Conservation (phyloP, 2,888 invertebrate genomes). For the Cancer borealis region DNA sequence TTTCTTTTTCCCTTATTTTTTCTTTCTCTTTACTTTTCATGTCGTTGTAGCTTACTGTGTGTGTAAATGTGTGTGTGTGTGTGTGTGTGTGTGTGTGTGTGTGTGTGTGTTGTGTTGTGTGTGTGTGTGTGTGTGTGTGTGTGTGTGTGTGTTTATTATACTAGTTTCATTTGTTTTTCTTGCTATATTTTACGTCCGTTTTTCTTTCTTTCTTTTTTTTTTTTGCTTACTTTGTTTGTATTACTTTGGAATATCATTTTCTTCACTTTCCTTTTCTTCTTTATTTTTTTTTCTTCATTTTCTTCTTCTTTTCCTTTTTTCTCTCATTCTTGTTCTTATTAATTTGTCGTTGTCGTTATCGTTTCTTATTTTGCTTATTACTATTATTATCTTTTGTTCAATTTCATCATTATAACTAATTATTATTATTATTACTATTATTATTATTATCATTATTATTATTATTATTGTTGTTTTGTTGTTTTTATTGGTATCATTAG, state of each 20-base stretch:
- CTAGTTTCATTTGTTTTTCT: not conserved
- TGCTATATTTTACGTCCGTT: not conserved
- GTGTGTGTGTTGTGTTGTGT: slow-evolving; percentile 3
- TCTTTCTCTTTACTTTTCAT: not conserved
- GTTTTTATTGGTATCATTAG: not conserved
- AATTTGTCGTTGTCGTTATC: too few relatives aligned
- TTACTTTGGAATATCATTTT: not conserved
- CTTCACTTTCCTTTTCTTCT: not conserved
- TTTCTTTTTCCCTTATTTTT: not conserved
- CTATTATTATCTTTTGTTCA: not conserved
- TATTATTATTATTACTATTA: not conserved
- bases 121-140: slow-evolving; percentile 20
- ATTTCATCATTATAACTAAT: not conserved
- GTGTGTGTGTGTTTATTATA: not conserved
- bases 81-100: slow-evolving; percentile 20
- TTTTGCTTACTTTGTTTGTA: not conserved
- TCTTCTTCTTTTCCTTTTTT: not conserved
- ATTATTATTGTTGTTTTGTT: not conserved
- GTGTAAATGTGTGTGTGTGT: not conserved
- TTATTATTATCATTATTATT: not conserved
- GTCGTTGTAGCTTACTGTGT: not conserved
- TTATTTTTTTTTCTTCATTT: not conserved
- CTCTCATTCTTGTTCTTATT: not conserved
- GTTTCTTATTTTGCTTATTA: not conserved
- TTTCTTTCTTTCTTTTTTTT: not conserved